phyloP scores from a whole-genome alignment of 2,888 invertebrate genomes.

The Drosophila gaucha region DNA sequence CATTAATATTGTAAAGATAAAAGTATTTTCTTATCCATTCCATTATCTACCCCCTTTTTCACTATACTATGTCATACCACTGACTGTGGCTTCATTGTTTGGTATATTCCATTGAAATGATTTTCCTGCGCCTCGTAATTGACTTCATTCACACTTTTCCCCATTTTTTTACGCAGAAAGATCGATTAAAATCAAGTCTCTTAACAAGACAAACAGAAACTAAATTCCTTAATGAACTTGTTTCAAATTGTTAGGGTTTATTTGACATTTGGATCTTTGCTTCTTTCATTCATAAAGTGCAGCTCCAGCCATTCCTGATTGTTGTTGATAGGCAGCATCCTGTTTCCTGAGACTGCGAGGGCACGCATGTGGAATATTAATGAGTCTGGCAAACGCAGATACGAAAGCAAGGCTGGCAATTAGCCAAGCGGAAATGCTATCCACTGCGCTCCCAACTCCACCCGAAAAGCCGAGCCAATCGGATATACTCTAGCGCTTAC shows the following conservation, averaged over 20 bases:
- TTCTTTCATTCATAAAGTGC: conserved; percentile 55
- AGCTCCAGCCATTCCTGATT: conserved; percentile 48
- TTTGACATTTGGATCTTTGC: conserved; percentile 38
- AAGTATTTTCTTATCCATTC: neutral
- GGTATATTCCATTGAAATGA: conserved; percentile 54
- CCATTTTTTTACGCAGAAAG: conserved; percentile 54
- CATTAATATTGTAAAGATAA: too few relatives aligned
- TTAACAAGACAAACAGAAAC: conserved; percentile 33
- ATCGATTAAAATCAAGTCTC: conserved; percentile 68
- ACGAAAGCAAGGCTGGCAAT: conserved; percentile 45
- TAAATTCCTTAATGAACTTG: conserved; percentile 72
- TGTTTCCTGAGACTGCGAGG: conserved; percentile 66
- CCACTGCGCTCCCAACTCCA: conserved; percentile 1
- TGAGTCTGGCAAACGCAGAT: conserved; percentile 33
- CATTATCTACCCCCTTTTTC: neutral
- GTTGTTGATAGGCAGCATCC: conserved; percentile 73
- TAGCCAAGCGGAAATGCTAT: conserved; percentile 63
- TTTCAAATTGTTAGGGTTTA: conserved; percentile 40
- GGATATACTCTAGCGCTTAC: neutral
- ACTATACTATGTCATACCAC: conserved; percentile 1
- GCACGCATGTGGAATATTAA: conserved; percentile 53
- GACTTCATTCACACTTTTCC: conserved; percentile 70
- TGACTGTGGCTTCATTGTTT: conserved; percentile 23
- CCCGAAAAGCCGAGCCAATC: neutral
- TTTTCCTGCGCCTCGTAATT: conserved; percentile 54